These are phyloP conservation scores for Dufourea novaeangliae DNA, from an alignment of 1,140 invertebrate species.

Conservation along the genomic window DNA sequence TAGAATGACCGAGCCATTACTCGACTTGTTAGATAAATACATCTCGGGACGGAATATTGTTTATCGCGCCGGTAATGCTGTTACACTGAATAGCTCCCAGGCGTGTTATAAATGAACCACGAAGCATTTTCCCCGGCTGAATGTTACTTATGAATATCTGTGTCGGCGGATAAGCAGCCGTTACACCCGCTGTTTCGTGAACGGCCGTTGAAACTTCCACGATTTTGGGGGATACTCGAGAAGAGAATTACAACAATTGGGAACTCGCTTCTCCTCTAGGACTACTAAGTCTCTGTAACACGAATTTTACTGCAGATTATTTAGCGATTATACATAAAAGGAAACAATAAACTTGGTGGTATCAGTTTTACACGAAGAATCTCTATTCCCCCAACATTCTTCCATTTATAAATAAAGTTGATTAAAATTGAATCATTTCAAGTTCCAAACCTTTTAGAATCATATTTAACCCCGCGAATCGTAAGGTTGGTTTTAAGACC, in stretches of 20 bases:
- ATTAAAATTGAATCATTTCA: too few relatives aligned
- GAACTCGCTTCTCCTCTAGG: background rate
- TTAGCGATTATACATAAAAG: too few relatives aligned
- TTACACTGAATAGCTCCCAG: background rate
- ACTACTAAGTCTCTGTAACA: too few relatives aligned
- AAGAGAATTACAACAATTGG: background rate
- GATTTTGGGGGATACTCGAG: too few relatives aligned
- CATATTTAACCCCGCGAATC: too few relatives aligned
- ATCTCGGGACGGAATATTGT: constrained; percentile 1
- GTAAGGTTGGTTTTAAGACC: too few relatives aligned
- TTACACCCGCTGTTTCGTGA: background rate
- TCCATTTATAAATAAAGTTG: too few relatives aligned
- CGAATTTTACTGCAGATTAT: too few relatives aligned
- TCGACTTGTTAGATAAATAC: constrained; percentile 18
- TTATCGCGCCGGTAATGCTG: background rate
- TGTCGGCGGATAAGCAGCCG: background rate
- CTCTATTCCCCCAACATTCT: too few relatives aligned
- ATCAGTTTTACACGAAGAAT: too few relatives aligned
- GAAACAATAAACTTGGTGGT: too few relatives aligned
- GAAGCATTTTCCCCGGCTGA: background rate
- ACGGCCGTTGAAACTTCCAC: background rate
- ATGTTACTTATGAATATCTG: background rate
- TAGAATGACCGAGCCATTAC: constrained; percentile 25
- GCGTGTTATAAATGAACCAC: background rate
- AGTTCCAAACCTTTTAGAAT: too few relatives aligned